These are phyloP conservation scores for Drosophila miranda DNA, from an alignment of 1,140 invertebrate species.

Conservation along the genomic window DNA sequence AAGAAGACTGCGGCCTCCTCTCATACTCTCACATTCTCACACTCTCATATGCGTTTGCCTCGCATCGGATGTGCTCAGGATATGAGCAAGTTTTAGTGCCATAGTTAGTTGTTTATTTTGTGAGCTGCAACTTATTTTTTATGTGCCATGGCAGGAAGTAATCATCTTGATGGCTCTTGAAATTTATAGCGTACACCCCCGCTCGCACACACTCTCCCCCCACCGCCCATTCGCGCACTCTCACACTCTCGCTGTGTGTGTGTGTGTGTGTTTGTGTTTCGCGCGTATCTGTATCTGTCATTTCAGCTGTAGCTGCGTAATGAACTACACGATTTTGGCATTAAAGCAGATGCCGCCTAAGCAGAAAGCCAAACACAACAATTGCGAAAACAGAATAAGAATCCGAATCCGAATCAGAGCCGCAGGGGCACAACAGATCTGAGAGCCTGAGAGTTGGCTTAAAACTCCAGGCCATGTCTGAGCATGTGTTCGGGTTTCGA, in stretches of 20 bases:
- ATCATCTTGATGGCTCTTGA: slow-evolving; percentile 79
- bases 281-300: slow-evolving; percentile 20
- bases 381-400: slow-evolving; percentile 41
- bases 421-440: slow-evolving; percentile 38
- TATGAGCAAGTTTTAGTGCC: slow-evolving; percentile 79
- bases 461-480: slow-evolving; percentile 36
- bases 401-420: slow-evolving; percentile 42
- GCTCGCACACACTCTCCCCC: too few relatives aligned
- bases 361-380: slow-evolving; percentile 54
- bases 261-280: slow-evolving; percentile 7
- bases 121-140: slow-evolving; percentile 76
- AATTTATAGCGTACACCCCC: slow-evolving; percentile 65
- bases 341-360: slow-evolving; percentile 63
- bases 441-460: slow-evolving; percentile 44
- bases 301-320: slow-evolving; percentile 44
- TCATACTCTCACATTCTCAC: slow-evolving; percentile 9
- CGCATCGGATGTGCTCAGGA: slow-evolving; percentile 71
- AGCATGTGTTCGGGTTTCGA: slow-evolving; percentile 3
- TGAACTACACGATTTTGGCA: slow-evolving; percentile 79
- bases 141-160: slow-evolving; percentile 79
- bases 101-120: slow-evolving; percentile 75
- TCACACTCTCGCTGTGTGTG: slow-evolving; percentile 12
- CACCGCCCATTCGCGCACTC: too few relatives aligned
- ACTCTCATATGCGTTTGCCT: slow-evolving; percentile 67
- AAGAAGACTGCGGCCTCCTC: slow-evolving; percentile 27